Base-by-base conservation (phyloP, 2,888 invertebrate species). In the Lagria hirta region DNA sequence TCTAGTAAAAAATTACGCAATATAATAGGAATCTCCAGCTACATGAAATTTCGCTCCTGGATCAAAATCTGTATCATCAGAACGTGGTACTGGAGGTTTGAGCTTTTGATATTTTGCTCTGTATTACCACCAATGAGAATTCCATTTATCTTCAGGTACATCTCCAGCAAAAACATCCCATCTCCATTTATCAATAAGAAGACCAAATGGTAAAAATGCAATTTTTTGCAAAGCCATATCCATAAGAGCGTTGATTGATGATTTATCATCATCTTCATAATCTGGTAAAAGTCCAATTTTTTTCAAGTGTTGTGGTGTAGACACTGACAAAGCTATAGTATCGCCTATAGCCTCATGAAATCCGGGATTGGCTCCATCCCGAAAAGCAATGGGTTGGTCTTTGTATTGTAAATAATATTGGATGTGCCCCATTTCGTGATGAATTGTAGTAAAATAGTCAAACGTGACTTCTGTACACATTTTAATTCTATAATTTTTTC, bases 391-490 rank as follows among this genome's bases (percentile, higher is more conserved):
- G 1, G 79, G 76, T 46, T 77, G 74, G 46, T 79, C 64, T 17
- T 74, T 72, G 54, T 83, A 84, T 46, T 79, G 77, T 51, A 78
- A 73, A 59, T 76, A 82, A 57, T 84, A 84, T 55, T 83, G 78
- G 1, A 83, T 77, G 51, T 83, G 83, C 0, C 82, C 82, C 64
- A 83, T 84, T 69, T 88, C 88, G 57, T 88, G 88, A 55, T 88
- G 86, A 1, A 83, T 81, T 0, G 82, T 83, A 44, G 78, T 73
- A 54, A 84, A 79, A 63, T 82, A 76, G 6, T 74, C 74, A 49
- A 71, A 74, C 0, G 75, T 77, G 3, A 80, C 15, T 29, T 43
- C 21, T 2, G 35, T 45, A 11, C 38, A 44, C 35, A 43, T 36
- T 35, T 28, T 28, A 14, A 43, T 41, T 57, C 82, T 78, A 65